Conservation (phyloP, 2,113 vertebrate species). For the Muscicapa adusta region DNA sequence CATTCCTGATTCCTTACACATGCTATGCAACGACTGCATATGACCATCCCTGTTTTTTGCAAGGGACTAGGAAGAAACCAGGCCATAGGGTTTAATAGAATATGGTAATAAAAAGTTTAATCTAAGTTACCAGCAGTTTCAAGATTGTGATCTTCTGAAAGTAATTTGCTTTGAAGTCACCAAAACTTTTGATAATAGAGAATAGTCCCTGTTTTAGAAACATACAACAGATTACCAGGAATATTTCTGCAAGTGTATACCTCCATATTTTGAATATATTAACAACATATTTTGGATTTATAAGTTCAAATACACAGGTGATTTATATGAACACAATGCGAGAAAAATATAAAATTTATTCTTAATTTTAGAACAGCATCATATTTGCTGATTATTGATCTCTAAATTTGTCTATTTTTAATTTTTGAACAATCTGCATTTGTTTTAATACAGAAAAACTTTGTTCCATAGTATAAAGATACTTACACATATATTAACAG, state of each 20-base stretch:
- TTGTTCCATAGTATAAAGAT: not conserved
- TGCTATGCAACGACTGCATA: not conserved
- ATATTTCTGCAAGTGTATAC: not conserved
- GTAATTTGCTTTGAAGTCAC: not conserved
- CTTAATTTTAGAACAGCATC: not conserved
- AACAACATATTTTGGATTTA: not conserved
- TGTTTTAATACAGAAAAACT: not conserved
- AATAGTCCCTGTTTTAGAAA: not conserved
- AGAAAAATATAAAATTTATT: not conserved
- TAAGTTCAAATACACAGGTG: not conserved
- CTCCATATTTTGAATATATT: not conserved
- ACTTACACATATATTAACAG: not conserved
- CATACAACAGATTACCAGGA: not conserved
- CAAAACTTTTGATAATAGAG: not conserved
- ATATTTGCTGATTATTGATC: not conserved
- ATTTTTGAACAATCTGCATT: not conserved
- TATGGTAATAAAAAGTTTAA: not conserved
- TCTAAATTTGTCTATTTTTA: not conserved
- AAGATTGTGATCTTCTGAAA: not conserved
- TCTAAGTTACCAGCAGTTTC: not conserved
- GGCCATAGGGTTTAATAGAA: fast-evolving
- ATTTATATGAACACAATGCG: not conserved
- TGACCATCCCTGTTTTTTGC: not conserved
- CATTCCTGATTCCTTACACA: not conserved
- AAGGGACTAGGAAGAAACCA: not conserved